Conservation (phyloP, 2,797 vertebrate genomes). For the Taeniopygia guttata region DNA sequence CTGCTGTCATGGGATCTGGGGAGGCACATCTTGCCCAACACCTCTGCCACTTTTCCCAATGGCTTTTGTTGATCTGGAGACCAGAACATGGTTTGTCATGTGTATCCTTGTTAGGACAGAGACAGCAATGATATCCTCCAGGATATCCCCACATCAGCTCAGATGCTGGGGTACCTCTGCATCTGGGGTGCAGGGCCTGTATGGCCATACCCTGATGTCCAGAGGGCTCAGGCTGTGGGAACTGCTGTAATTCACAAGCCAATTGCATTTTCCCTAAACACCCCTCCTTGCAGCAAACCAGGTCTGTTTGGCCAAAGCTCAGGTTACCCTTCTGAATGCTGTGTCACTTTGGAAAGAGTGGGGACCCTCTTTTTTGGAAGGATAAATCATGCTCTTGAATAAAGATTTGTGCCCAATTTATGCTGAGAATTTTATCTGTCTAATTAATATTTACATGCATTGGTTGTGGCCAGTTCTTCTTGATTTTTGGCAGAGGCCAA, state of each 20-base stretch:
- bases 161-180: not conserved
- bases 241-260: not conserved
- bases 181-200: not conserved
- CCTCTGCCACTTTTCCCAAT: not conserved
- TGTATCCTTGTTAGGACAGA: not conserved
- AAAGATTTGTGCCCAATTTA: not conserved
- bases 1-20: not conserved
- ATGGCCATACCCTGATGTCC: not conserved
- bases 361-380: not conserved
- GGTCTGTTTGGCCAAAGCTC: not conserved
- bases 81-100: not conserved
- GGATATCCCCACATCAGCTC: not conserved
- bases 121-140: rapidly evolving
- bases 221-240: not conserved
- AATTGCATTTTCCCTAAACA: not conserved
- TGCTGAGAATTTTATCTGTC: not conserved
- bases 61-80: not conserved
- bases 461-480: not conserved
- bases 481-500: not conserved
- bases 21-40: not conserved
- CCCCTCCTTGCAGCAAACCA: not conserved
- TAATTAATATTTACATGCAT: not conserved
- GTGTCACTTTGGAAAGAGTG: not conserved
- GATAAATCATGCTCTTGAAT: not conserved
- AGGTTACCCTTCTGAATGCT: not conserved